Percentiles rank a stretch among this genome's conserved stretches.
Evolutionary conservation across 2,113 vertebrate species (phyloP).

Genomic region (Pteronura brasiliensis): DNA sequence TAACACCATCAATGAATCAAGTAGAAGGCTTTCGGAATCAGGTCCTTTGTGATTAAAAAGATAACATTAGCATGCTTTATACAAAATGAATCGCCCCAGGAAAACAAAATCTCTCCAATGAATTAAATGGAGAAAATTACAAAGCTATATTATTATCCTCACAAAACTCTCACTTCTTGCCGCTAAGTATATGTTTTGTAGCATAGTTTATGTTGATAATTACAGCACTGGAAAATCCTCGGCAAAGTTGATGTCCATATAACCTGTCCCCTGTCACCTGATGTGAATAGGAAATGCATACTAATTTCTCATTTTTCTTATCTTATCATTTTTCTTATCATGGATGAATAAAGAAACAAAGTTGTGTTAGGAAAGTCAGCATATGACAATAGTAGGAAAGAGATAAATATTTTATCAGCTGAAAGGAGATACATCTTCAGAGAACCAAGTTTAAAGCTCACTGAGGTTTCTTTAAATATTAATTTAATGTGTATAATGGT

Average conservation of each 20-base stretch:
- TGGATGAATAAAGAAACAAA: not conserved
- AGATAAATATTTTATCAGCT: not conserved
- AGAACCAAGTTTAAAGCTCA: not conserved
- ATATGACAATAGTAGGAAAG: not conserved
- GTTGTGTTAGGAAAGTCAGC: not conserved
- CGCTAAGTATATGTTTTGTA: not conserved
- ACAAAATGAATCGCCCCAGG: not conserved
- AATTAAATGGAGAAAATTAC: not conserved
- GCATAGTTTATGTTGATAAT: not conserved
- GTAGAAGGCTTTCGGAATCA: conserved; percentile 58
- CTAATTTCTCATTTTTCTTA: not conserved
- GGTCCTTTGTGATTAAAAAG: not conserved
- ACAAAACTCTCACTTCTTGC: not conserved
- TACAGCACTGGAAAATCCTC: not conserved
- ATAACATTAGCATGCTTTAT: not conserved
- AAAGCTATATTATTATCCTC: not conserved
- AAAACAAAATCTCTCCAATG: not conserved
- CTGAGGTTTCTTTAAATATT: not conserved
- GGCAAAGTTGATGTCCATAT: not conserved
- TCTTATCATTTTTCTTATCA: not conserved
- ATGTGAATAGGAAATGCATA: not conserved
- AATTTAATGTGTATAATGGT: not conserved
- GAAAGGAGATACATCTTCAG: not conserved
- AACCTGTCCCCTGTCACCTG: not conserved
- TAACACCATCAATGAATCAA: conserved; percentile 90